Conservation (phyloP, 92 coral and sea anemone species). For the Epizoanthus stellaris region DNA sequence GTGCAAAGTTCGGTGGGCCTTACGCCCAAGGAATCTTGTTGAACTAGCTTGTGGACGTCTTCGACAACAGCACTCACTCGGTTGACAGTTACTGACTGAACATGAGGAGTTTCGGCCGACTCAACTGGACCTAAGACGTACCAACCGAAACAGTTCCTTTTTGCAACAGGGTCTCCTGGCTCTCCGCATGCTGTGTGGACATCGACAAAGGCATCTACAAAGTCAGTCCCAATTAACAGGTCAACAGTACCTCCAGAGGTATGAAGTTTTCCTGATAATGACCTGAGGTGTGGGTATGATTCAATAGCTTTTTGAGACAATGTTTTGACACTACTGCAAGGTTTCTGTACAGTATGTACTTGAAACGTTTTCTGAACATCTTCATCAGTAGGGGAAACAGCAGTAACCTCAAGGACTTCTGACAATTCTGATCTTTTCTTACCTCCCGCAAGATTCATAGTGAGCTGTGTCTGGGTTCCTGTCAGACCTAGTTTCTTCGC, state of each 20-base stretch:
- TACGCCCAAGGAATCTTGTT: slow-evolving; percentile 71
- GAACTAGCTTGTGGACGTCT: slow-evolving; percentile 61
- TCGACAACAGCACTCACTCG: slow-evolving; percentile 59
- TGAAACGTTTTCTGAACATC: slow-evolving; percentile 49
- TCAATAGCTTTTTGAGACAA: slow-evolving; percentile 45
- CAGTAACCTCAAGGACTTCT: slow-evolving; percentile 54
- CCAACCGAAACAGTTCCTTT: slow-evolving; percentile 75
- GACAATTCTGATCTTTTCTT: slow-evolving; percentile 63
- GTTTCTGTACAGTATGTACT: slow-evolving; percentile 72
- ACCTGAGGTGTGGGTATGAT: slow-evolving; percentile 47
- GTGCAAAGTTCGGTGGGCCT: slow-evolving; percentile 79
- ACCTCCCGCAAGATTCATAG: slow-evolving; percentile 79
- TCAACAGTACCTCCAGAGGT: slow-evolving; percentile 64
- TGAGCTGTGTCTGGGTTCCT: slow-evolving; percentile 59
- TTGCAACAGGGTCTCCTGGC: slow-evolving; percentile 67
- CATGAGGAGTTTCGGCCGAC: slow-evolving; percentile 8
- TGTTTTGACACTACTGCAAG: slow-evolving; percentile 70
- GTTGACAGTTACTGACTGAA: slow-evolving; percentile 56
- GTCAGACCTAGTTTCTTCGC: slow-evolving; percentile 56
- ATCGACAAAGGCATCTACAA: slow-evolving; percentile 65
- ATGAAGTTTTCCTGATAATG: slow-evolving; percentile 43
- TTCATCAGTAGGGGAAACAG: slow-evolving; percentile 59
- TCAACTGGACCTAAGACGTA: slow-evolving; percentile 56
- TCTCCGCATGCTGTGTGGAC: slow-evolving; percentile 42
- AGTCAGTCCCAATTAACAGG: slow-evolving; percentile 68